Conservation (phyloP, 92 coral and sea anemone species). For the Bergia sp. region DNA sequence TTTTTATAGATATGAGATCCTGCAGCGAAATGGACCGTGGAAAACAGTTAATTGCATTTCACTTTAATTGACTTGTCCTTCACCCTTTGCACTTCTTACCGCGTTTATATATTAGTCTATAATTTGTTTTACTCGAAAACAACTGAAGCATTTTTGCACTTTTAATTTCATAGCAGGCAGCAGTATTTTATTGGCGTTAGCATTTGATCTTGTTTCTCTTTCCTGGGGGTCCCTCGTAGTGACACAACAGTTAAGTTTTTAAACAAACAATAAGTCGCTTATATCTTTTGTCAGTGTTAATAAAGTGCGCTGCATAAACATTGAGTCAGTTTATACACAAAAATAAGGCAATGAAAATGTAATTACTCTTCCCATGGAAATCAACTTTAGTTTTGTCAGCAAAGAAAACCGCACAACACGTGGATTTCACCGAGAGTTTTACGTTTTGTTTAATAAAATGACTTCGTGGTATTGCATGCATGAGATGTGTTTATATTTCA, state of each 20-base stretch:
- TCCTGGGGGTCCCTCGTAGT: constrained; percentile 21
- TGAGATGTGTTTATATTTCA: neutral
- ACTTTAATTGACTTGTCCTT: neutral
- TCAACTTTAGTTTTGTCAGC: neutral
- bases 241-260: constrained; percentile 60
- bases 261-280: constrained; percentile 66
- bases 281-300: constrained; percentile 14
- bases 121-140: neutral
- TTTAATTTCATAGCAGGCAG: neutral
- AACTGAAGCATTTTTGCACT: neutral
- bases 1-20: neutral
- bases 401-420: neutral
- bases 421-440: too few relatives aligned
- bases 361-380: neutral
- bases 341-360: neutral
- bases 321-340: neutral
- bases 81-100: neutral
- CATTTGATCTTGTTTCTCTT: neutral
- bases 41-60: neutral
- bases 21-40: neutral
- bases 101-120: neutral
- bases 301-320: constrained; percentile 38
- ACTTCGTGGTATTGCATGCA: neutral
- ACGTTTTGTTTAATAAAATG: too few relatives aligned
- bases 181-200: neutral